phyloP scores from a whole-genome alignment of 2,888 invertebrate genomes.

The Caenorhabditis sp. region DNA sequence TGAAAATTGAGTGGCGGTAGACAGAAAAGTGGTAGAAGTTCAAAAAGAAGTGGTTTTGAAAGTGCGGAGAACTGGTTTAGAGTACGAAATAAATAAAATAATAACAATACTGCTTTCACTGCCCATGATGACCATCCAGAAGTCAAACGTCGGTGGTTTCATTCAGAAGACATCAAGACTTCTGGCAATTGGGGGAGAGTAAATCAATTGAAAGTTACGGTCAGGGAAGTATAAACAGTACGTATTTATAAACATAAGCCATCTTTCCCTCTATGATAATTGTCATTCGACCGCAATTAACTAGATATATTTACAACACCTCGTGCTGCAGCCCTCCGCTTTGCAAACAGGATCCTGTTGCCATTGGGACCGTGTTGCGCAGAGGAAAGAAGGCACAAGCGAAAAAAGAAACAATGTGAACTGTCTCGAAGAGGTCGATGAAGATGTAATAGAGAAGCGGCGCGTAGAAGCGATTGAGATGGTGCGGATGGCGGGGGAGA shows the following conservation, averaged over 20 bases:
- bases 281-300: slow-evolving; percentile 44
- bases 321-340: neutral
- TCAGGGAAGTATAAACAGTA: slow-evolving; percentile 4
- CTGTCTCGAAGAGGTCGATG: slow-evolving; percentile 18
- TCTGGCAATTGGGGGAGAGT: neutral
- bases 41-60: neutral
- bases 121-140: neutral
- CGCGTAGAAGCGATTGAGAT: neutral
- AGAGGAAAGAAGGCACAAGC: neutral
- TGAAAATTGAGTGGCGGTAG: too few relatives aligned
- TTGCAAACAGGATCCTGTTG: slow-evolving; percentile 36
- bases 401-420: slow-evolving; percentile 35
- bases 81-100: neutral
- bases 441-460: slow-evolving; percentile 48
- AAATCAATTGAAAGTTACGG: neutral
- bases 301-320: slow-evolving; percentile 56
- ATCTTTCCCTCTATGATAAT: slow-evolving; percentile 27
- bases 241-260: slow-evolving; percentile 4
- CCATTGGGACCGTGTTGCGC: slow-evolving; percentile 4
- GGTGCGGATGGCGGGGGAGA: neutral
- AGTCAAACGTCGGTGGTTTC: neutral
- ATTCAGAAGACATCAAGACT: neutral
- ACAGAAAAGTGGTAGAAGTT: too few relatives aligned
- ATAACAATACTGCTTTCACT: too few relatives aligned
- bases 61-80: neutral